These are phyloP conservation scores for Anarhynchus alexandrinus DNA, from an alignment of 2,113 vertebrate genomes.

Conservation along the genomic window DNA sequence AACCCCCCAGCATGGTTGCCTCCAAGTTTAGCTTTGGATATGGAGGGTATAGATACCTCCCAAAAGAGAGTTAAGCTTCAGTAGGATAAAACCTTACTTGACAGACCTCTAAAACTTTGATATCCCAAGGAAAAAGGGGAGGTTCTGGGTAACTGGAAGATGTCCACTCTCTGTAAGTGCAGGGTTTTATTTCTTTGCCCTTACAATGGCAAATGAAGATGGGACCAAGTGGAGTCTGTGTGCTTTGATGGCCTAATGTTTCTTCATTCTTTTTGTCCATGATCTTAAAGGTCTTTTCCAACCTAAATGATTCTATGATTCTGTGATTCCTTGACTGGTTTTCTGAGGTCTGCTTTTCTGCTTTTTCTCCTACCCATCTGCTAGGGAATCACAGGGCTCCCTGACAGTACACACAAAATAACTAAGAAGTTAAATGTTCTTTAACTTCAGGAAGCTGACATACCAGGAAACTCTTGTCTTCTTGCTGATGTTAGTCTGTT, in stretches of 20 bases:
- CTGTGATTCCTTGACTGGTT: neutral
- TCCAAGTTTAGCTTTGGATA: neutral
- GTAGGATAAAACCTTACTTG: neutral
- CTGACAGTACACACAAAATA: neutral
- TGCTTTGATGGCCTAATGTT: neutral
- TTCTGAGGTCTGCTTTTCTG: neutral
- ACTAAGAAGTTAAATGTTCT: neutral
- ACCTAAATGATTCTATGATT: too few species aligned
- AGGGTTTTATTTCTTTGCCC: neutral
- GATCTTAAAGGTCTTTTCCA: too few species aligned
- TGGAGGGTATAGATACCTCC: neutral
- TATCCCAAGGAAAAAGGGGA: neutral
- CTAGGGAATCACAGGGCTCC: neutral
- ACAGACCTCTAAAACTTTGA: neutral
- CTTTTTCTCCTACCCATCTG: neutral
- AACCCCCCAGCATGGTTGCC: accelerated
- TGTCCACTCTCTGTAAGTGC: neutral
- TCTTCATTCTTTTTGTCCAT: neutral
- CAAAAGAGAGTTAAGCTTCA: neutral
- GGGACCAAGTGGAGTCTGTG: neutral
- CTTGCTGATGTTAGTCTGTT: neutral
- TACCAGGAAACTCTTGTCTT: neutral
- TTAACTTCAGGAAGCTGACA: neutral
- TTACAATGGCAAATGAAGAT: neutral
- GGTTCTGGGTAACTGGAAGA: neutral